A percentile compares a stretch with the other conserved stretches of the same genome.
These are phyloP conservation scores for Lycocorax pyrrhopterus DNA, from an alignment of 2,113 vertebrate genomes.

Conservation along the genomic window DNA sequence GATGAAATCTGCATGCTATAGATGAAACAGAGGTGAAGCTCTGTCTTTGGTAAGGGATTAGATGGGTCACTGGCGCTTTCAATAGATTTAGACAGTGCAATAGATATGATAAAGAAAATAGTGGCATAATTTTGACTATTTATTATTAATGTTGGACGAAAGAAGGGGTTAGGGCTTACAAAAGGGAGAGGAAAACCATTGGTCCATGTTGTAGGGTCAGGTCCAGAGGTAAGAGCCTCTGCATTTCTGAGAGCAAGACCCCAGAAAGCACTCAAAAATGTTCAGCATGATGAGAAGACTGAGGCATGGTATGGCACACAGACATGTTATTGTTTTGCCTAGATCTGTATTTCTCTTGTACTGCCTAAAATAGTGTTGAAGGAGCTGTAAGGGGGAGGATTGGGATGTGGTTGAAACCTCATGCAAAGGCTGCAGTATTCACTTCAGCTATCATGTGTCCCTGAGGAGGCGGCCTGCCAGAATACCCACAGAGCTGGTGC, in stretches of 20 bases:
- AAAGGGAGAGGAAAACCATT: neutral
- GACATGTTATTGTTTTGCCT: slow-evolving; percentile 16
- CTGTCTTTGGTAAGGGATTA: neutral
- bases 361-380: neutral
- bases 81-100: neutral
- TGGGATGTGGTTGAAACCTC: neutral
- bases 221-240: neutral
- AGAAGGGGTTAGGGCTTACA: neutral
- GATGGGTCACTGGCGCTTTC: neutral
- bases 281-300: neutral
- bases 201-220: neutral
- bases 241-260: neutral
- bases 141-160: neutral
- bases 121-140: neutral
- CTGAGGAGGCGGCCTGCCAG: neutral
- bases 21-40: neutral
- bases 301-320: neutral
- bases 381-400: neutral
- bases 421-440: neutral
- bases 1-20: neutral
- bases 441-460: neutral
- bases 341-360: neutral
- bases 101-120: neutral
- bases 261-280: neutral
- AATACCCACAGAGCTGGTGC: neutral